phyloP scores from a whole-genome alignment of 2,797 vertebrate species.

The Schizopygopsis malacanthus region DNA sequence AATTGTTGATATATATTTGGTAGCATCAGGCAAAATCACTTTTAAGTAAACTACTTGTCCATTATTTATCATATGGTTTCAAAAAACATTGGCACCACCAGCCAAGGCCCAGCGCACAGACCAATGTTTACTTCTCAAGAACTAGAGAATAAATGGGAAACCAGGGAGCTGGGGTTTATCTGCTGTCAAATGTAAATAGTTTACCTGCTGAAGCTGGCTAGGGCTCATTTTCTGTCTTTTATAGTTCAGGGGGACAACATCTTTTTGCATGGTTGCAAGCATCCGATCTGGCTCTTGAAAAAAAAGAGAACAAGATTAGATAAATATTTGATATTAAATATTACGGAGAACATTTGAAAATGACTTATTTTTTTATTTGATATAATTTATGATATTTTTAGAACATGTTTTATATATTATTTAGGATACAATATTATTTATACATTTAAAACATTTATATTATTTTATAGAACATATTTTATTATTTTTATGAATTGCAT shows the following conservation, averaged over 20 bases:
- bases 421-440: too few relatives aligned
- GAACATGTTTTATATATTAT: neutral
- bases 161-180: slow-evolving; percentile 16
- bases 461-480: too few relatives aligned
- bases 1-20: neutral
- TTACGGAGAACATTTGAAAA: neutral
- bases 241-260: slow-evolving; percentile 53
- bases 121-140: slow-evolving; percentile 18
- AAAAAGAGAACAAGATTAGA: slow-evolving; percentile 11
- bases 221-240: slow-evolving; percentile 33
- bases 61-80: neutral
- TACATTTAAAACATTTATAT: too few relatives aligned
- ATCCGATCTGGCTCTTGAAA: slow-evolving; percentile 53
- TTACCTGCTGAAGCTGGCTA: slow-evolving; percentile 46
- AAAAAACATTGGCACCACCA: neutral
- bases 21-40: neutral
- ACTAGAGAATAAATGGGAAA: neutral
- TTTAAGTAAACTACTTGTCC: neutral
- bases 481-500: too few relatives aligned
- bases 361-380: neutral
- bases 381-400: neutral
- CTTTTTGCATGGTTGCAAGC: slow-evolving; percentile 53
- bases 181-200: slow-evolving; percentile 31
- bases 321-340: neutral
- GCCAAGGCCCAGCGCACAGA: neutral